Evolutionary conservation across 2,888 invertebrate species (phyloP), one percentile per base, ranked within the genome.

Genomic region (Liposcelis brunnea): DNA sequence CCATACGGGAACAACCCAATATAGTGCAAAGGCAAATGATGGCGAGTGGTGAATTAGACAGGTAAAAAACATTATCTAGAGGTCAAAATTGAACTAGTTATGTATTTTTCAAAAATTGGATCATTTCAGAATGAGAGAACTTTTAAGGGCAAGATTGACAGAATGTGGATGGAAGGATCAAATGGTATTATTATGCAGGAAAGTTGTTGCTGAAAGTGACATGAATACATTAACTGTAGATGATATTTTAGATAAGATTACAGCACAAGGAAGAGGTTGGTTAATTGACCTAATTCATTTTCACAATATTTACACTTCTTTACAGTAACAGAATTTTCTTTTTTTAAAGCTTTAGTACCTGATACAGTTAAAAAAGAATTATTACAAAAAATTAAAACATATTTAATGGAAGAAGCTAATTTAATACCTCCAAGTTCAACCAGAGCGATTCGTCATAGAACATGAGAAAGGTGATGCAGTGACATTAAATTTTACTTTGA

Each of bases 311-410:
- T n/a, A n/a, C n/a, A n/a, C n/a, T 11, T 1, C n/a, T 1, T 8
- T 11, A 11, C 4, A 2, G 12, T 15, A 14, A 5, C 8, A 42
- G 33, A 12, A 7, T 43, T 21, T 11, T n/a, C 21, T 3, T 31
- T 3, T 12, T 12, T 43, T 43, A 10, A 32, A 45, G 45, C 36
- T 10, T 36, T 42, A 10, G 45, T 45, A 6, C 45, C 45, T 14
- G 45, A 35, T 19, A 40, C 45, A 12, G 37, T 45, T 8, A 45
- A 45, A 16, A 45, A 45, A 14, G 45, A 45, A 45, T 35, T 45
- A n/a, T 36, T 45, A 2, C 45, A 45, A 21, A 45, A 45, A 45
- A 45, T 45, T 15, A 45, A 45, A 16, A 18, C 35, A 19, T 45
- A 35, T 18, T 21, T 45, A 14, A 40, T 40, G 40, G 40, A 40